phyloP scores from a whole-genome alignment of 92 coral and sea anemone species.

The Pocillopora grandis region DNA sequence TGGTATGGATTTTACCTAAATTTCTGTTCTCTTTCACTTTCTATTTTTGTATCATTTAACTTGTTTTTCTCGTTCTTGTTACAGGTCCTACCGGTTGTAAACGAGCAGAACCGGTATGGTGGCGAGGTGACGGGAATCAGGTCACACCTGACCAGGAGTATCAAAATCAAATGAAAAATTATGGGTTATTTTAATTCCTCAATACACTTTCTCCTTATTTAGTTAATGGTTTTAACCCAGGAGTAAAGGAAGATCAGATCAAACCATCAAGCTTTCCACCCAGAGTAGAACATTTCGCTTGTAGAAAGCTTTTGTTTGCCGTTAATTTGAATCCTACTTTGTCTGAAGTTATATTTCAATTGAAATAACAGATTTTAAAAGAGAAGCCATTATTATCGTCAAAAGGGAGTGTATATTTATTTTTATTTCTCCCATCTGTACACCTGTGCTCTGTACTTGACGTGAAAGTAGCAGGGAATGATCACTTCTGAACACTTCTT shows the following conservation, averaged over 20 bases:
- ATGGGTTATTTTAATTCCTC: neutral
- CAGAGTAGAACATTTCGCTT: too few relatives aligned
- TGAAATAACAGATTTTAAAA: too few relatives aligned
- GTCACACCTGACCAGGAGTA: slow-evolving; percentile 80
- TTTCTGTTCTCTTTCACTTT: neutral
- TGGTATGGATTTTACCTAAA: neutral
- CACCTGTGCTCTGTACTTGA: too few relatives aligned
- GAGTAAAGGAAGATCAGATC: neutral
- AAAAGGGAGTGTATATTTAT: too few relatives aligned
- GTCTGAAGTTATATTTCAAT: too few relatives aligned
- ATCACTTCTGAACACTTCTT: too few relatives aligned
- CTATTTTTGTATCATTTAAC: neutral
- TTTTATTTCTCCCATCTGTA: too few relatives aligned
- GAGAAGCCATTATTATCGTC: too few relatives aligned
- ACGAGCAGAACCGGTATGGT: slow-evolving; percentile 87
- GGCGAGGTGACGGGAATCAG: slow-evolving; percentile 93
- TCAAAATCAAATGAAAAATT: slow-evolving; percentile 70
- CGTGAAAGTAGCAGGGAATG: too few relatives aligned
- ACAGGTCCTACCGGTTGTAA: slow-evolving; percentile 87
- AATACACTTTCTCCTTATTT: neutral
- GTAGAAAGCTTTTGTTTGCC: too few relatives aligned
- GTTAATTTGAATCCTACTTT: too few relatives aligned
- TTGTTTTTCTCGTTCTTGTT: slow-evolving; percentile 19
- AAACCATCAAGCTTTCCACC: too few relatives aligned
- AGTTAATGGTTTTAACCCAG: neutral